Evolutionary conservation across 2,888 invertebrate species (phyloP), one percentile per base, ranked within the genome.

Genomic region (Trilocha varians): DNA sequence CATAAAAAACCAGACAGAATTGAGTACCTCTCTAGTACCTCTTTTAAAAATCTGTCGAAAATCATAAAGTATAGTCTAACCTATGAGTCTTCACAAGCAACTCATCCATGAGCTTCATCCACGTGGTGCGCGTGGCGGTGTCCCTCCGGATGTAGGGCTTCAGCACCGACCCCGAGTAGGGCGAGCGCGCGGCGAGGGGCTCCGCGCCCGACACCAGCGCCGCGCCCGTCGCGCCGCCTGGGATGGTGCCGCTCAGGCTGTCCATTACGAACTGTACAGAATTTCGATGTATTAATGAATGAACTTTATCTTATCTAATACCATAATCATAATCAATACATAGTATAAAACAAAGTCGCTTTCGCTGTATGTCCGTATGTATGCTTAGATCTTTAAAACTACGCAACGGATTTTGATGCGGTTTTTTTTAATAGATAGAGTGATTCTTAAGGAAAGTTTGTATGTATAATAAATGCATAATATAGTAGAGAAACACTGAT

Each of bases 131-230:
- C 13, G 89, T 87, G 46, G 87, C 82, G 5, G 70, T 66, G 65
- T 96, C 95, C 53, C 94, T 84, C 49, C 93, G 87, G 50, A 97
- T 96, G 72, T 91, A 96, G 0, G 97, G 96, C 72, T 94, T 93
- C 42, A 97, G 86, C 41, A 90, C 73, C 40, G 92, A 89, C 48
- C 89, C 90, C 4, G 92, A 91, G 63, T 91, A 90, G 0, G 91
- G 88, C 18, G 93, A 93, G 43, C 91, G 86, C 60, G 92, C 89
- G 11, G 88, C 65, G 35, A 87, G 72, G 15, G 88, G 77, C 47
- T 88, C 87, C 16, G 74, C 70, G 44, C 70, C 68, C 1, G 90
- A 88, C 16, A 88, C 78, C 13, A 91, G 65, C 38, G 88, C 60
- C 0, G 87, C 78, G 38, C 87, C 80, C 57, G 78, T 79, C 47